A percentile compares a stretch with the other conserved stretches of the same genome.
These are phyloP conservation scores for Aphelinus certus DNA, from an alignment of 1,140 invertebrate genomes.

Conservation along the genomic window DNA sequence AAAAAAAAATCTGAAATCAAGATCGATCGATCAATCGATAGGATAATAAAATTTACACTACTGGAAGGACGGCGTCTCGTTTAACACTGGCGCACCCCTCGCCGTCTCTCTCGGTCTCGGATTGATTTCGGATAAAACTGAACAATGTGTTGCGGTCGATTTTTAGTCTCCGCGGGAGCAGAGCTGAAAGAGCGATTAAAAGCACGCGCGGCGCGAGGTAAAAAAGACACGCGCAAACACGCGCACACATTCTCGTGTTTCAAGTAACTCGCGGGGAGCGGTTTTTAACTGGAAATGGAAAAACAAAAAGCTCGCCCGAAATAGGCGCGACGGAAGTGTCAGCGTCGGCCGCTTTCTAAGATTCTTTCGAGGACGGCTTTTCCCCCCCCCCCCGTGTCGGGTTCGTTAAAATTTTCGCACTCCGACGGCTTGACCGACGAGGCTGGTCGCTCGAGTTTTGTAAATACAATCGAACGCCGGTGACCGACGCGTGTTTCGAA, in stretches of 20 bases:
- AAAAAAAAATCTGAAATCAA: slow-evolving; percentile 33
- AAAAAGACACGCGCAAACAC: slow-evolving; percentile 11
- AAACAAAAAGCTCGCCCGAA: not conserved
- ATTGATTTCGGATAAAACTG: not conserved
- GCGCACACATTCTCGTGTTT: slow-evolving; percentile 7
- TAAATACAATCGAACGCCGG: too few species aligned
- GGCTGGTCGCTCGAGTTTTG: too few species aligned
- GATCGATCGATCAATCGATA: slow-evolving; percentile 35
- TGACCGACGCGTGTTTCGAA: too few species aligned
- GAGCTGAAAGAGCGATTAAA: slow-evolving; percentile 28
- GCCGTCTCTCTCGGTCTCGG: not conserved
- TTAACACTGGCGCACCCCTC: not conserved
- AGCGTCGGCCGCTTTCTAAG: not conserved
- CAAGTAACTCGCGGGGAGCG: slow-evolving; percentile 13
- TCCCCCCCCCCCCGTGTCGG: not conserved
- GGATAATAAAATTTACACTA: slow-evolving; percentile 45
- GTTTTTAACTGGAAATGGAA: not conserved
- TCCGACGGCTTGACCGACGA: too few species aligned
- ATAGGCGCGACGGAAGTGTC: slow-evolving; percentile 16
- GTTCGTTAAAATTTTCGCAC: not conserved
- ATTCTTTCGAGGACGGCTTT: too few species aligned
- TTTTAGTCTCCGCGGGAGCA: not conserved
- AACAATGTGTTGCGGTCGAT: not conserved
- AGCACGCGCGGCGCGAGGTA: slow-evolving; percentile 1
- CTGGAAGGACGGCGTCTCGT: slow-evolving; percentile 48